Base-by-base conservation (phyloP, 1,140 invertebrate genomes). In the Bombus waltoni region DNA sequence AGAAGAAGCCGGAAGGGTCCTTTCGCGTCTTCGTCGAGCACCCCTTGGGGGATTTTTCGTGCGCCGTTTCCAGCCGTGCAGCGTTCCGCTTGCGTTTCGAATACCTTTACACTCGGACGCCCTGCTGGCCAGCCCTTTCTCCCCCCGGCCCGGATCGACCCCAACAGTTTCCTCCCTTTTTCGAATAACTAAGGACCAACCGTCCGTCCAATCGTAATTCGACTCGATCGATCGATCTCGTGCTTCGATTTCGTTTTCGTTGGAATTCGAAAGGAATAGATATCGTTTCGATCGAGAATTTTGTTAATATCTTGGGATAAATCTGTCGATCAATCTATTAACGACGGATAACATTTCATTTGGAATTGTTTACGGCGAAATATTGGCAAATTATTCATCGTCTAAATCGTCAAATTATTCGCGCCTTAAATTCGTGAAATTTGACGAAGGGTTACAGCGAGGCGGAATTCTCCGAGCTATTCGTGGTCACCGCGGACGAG, bases 81-180 rank as follows among this genome's bases (percentile, higher is more conserved):
- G 81, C 88, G 86, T 87, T 79, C 76, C 66, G 78, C 68, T 80
- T 88, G 88, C 85, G 77, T 90, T 91, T 92, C 92, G 92, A 94
- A 94, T 95, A 94, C 94, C 95, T 94, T 95, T 93, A 93, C 94
- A 94, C 93, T 94, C 91, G 94, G 91, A 94, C 94, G 93, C 93
- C 83, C 91, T 38, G 87, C 73, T 83, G 90, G 91, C 91, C 92
- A 83, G 71, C 87, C 88, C 83, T 89, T 90, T 88, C 71, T 42
- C n/a, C 44, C 44, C 65, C 38, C 77, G 68, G 73, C 74, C 70
- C 18, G 73, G 83, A 89, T 66, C 80, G 74, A 89, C 76, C 57
- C 79, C 77, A 85, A 62, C 35, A 78, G 40, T 35, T 42, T 81
- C 84, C 53, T 86, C 88, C 85, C 85, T 74, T 78, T 80, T 38